A percentile compares a stretch with the other conserved stretches of the same genome.
Evolutionary conservation across 2,888 invertebrate species (phyloP).

Genomic region (Pseudococcus longispinus): DNA sequence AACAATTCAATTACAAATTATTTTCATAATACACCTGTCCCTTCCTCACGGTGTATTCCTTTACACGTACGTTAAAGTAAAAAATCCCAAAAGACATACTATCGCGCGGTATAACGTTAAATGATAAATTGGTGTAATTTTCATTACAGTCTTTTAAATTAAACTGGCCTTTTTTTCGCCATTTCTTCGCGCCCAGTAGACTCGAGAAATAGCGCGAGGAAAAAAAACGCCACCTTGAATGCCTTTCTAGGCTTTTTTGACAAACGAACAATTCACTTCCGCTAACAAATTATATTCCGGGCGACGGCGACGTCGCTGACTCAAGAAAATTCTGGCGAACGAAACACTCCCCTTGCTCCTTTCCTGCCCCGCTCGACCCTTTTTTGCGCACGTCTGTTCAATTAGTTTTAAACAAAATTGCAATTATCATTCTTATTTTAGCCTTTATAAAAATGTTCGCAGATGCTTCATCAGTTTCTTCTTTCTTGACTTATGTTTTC

Average conservation of each 20-base stretch:
- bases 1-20: not conserved
- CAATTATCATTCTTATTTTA: conserved; percentile 20
- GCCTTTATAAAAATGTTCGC: conserved; percentile 33
- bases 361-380: not conserved
- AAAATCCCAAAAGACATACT: not conserved
- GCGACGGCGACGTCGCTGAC: not conserved
- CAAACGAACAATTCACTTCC: not conserved
- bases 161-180: not conserved
- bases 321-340: not conserved
- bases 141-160: conserved; percentile 3
- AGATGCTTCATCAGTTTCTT: conserved; percentile 17
- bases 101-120: conserved; percentile 5
- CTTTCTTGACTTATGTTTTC: not conserved
- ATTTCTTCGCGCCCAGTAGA: not conserved
- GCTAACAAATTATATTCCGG: conserved; percentile 28
- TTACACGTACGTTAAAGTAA: not conserved
- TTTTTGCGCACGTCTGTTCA: conserved; percentile 3
- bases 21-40: not conserved
- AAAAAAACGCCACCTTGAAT: not conserved
- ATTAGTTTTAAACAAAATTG: conserved; percentile 34
- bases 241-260: not conserved
- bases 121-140: conserved; percentile 40
- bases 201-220: not conserved
- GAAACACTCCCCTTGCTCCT: not conserved
- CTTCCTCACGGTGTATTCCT: not conserved